Base-by-base conservation (phyloP, 1,140 invertebrate species). In the Drosophila grimshawi region DNA sequence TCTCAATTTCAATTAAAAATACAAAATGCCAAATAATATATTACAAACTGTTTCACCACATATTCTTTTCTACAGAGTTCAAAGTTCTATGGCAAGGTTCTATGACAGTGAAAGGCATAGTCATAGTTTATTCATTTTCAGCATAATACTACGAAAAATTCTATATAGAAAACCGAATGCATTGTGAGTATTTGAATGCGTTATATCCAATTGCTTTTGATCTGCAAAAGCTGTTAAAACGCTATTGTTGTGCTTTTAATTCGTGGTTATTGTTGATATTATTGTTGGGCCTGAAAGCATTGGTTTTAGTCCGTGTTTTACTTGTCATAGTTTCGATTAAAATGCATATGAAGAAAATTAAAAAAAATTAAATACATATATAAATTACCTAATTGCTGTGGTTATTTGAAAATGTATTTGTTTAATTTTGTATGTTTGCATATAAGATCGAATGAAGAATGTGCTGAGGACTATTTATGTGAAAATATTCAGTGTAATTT, bases 51-150 rank as follows among this genome's bases (percentile, higher is more conserved):
- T 43, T 32, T 11, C 27, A 63, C 43, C 8, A 30, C 57, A 64
- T 72, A 35, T 55, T 67, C 41, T 51, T 88, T 80, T 49, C 83
- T 83, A 85, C 83, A 76, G 63, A 35, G 49, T 70, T 71, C 62
- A 65, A 52, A n/a, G 11, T 35, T 48, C 43, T 10, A 77, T 83
- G 83, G 69, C 68, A 57, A 65, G 80, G 45, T 74, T 83, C 65
- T 68, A 74, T 67, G 67, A 48, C 39, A 86, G 62, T 69, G 68
- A 65, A 48, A 86, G 89, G 51, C 74, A 86, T 78, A 91, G 79
- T 73, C 89, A 91, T 75, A 91, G 81, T 46, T 68, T 91, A 53
- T 91, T 82, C 76, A 76, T 91, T 74, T 88, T 91, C 80, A 82
- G 83, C 67, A 82, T 91, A 65, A 86, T 86, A 70, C 71, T 91